Percentiles rank a stretch among this genome's conserved stretches.
Evolutionary conservation across 2,888 invertebrate genomes (phyloP).

Genomic region (Anorthoa munda): DNA sequence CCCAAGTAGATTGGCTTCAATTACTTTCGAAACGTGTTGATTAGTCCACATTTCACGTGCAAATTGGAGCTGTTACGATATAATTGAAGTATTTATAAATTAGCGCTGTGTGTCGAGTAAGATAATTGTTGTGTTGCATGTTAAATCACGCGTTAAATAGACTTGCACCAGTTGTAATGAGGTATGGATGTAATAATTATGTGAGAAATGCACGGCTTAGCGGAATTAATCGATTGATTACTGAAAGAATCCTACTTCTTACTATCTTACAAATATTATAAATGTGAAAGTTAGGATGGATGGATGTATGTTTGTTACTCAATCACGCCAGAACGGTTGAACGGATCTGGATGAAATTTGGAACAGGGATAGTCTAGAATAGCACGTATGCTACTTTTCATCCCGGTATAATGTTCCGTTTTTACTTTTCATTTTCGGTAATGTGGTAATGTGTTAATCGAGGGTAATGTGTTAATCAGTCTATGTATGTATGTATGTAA

Average conservation of each 20-base stretch:
- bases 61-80: constrained; percentile 37
- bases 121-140: constrained; percentile 25
- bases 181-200: constrained; percentile 12
- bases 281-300: no score
- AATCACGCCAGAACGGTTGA: no score
- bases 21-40: constrained; percentile 19
- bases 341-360: no score
- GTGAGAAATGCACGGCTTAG: constrained; percentile 4
- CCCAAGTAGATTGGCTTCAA: neutral
- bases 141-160: constrained; percentile 45
- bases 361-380: no score
- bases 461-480: no score
- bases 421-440: no score
- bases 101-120: constrained; percentile 10
- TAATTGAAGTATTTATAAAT: constrained; percentile 45
- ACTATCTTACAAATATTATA: no score
- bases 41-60: constrained; percentile 41
- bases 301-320: no score
- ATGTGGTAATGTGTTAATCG: no score
- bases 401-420: no score
- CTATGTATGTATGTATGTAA: no score
- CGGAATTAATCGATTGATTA: constrained; percentile 14
- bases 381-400: no score
- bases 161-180: constrained; percentile 16
- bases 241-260: neutral